phyloP scores from a whole-genome alignment of 2,113 vertebrate species.

The Seriola dumerili region DNA sequence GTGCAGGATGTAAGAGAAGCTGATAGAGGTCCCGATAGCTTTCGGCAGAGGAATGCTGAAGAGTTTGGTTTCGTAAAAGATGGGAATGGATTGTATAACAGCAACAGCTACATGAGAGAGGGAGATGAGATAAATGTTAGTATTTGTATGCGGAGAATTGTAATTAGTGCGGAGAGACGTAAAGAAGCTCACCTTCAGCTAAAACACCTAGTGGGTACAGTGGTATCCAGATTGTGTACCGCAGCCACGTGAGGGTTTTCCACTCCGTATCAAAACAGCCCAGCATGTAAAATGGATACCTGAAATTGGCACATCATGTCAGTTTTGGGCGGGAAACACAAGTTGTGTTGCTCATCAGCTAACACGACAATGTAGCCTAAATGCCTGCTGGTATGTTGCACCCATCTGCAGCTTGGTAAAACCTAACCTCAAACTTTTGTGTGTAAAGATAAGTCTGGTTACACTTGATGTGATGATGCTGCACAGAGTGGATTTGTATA shows the following conservation, averaged over 20 bases:
- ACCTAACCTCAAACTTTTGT: too few species aligned
- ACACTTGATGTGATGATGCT: too few species aligned
- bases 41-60: constrained; percentile 91
- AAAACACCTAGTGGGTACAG: constrained; percentile 92
- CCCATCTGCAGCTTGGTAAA: background rate
- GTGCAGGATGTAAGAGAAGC: constrained; percentile 91
- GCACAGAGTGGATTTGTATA: too few species aligned
- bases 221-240: constrained; percentile 95
- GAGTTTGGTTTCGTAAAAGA: constrained; percentile 90
- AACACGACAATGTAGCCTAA: background rate
- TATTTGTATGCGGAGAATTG: background rate
- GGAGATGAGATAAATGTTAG: background rate
- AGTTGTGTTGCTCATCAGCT: background rate
- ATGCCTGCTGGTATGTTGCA: background rate
- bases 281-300: constrained; percentile 98
- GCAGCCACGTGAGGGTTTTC: constrained; percentile 95
- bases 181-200: constrained; percentile 90
- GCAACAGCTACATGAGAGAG: constrained; percentile 85
- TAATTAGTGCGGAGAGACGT: background rate
- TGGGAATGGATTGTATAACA: constrained; percentile 92
- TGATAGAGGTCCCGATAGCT: constrained; percentile 87
- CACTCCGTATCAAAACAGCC: constrained; percentile 92
- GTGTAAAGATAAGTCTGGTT: too few species aligned
- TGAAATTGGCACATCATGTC: constrained; percentile 57
- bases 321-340: background rate